Conservation (phyloP, 1,140 invertebrate genomes). For the Chionoecetes opilio region DNA sequence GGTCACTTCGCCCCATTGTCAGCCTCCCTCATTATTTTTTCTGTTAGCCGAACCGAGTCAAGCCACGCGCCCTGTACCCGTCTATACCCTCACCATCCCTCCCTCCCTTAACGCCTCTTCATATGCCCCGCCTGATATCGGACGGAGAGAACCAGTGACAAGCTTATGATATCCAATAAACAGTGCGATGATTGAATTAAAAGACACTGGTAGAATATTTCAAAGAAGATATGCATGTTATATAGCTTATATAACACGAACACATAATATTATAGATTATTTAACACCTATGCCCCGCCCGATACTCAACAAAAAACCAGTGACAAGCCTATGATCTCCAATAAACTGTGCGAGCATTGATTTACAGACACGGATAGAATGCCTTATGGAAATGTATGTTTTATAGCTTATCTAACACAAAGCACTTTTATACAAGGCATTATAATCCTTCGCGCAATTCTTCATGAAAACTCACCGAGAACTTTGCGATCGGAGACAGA, state of each 20-base stretch:
- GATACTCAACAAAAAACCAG: too few relatives aligned
- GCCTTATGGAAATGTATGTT: not conserved
- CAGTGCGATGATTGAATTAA: too few relatives aligned
- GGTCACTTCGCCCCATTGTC: constrained; percentile 64
- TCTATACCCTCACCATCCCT: not conserved
- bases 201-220: not conserved
- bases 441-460: not conserved
- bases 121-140: not conserved
- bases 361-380: not conserved
- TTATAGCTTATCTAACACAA: not conserved
- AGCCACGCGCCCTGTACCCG: constrained; percentile 45
- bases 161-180: too few relatives aligned
- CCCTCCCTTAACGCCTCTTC: not conserved
- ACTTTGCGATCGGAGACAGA: not conserved
- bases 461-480: not conserved
- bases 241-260: not conserved
- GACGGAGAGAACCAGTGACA: not conserved
- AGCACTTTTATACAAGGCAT: too few relatives aligned
- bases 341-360: too few relatives aligned
- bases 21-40: constrained; percentile 60
- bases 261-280: too few relatives aligned
- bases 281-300: too few relatives aligned
- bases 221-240: not conserved
- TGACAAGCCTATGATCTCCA: too few relatives aligned
- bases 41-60: constrained; percentile 44